Percentiles rank a stretch among this genome's conserved stretches.
Conservation (phyloP, 2,113 vertebrate genomes). For the Saccopteryx bilineata region DNA sequence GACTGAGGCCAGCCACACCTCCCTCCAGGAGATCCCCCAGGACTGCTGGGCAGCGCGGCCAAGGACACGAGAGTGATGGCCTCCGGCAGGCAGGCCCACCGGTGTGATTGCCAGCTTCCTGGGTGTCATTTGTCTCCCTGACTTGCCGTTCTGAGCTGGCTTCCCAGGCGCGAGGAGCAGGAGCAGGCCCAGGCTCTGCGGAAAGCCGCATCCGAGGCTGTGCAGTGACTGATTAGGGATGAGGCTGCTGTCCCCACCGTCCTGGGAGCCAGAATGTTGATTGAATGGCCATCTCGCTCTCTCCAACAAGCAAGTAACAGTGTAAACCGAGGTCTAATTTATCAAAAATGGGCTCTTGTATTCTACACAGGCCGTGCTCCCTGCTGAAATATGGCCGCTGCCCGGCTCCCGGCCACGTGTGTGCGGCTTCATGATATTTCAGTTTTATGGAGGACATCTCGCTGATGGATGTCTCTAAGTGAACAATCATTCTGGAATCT, state of each 20-base stretch:
- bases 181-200: neutral
- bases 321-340: slow-evolving; percentile 63
- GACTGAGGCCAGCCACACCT: neutral
- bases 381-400: slow-evolving; percentile 72
- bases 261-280: slow-evolving; percentile 58
- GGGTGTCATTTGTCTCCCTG: neutral
- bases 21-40: rapidly evolving
- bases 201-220: rapidly evolving
- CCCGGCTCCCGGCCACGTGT: slow-evolving; percentile 60
- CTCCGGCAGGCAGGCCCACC: rapidly evolving
- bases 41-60: rapidly evolving
- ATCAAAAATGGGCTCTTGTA: slow-evolving; percentile 27
- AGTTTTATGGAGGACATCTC: slow-evolving; percentile 80
- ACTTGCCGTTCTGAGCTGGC: rapidly evolving
- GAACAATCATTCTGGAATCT: slow-evolving; percentile 79
- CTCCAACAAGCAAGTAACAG: slow-evolving; percentile 73
- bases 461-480: slow-evolving; percentile 78
- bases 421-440: slow-evolving; percentile 78
- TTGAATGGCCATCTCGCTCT: slow-evolving; percentile 61
- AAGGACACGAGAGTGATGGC: rapidly evolving
- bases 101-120: rapidly evolving
- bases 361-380: neutral
- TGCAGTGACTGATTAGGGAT: neutral
- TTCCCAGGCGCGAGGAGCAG: rapidly evolving
- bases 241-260: neutral